Conservation (phyloP, 1,140 invertebrate species). For the Metopolophium dirhodum region DNA sequence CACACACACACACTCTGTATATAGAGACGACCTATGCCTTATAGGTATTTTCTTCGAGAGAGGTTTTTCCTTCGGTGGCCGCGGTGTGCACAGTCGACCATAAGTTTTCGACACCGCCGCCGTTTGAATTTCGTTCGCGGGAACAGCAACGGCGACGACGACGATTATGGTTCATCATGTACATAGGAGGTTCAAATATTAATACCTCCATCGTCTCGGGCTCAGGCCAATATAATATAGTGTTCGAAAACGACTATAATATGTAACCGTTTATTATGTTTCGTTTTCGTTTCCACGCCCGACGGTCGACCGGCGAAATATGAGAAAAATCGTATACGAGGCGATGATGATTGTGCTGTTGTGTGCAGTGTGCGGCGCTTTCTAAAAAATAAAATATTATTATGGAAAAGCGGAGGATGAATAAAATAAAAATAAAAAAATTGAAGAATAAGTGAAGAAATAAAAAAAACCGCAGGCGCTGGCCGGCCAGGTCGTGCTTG, state of each 20-base stretch:
- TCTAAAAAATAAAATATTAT: constrained; percentile 15
- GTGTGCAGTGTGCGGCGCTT: neutral
- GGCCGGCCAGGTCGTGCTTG: constrained; percentile 45
- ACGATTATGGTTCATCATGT: neutral
- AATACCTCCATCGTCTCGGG: neutral
- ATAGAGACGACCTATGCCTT: neutral
- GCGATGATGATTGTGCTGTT: neutral
- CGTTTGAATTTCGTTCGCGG: neutral
- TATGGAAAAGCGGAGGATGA: neutral
- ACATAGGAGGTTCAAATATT: neutral
- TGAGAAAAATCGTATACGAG: neutral
- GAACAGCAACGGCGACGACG: neutral
- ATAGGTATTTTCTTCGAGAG: neutral
- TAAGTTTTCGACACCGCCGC: neutral
- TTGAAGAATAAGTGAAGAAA: neutral
- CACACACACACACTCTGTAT: neutral
- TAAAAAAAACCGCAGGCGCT: constrained; percentile 52
- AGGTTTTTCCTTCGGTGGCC: neutral
- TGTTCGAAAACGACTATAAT: neutral
- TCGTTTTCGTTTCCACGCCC: constrained; percentile 4
- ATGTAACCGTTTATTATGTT: neutral
- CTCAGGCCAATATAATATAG: neutral
- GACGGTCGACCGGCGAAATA: neutral
- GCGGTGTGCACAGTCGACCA: neutral
- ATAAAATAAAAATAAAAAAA: constrained; percentile 23